phyloP scores from a whole-genome alignment of 2,797 vertebrate genomes.

The Pangasius krempfi region DNA sequence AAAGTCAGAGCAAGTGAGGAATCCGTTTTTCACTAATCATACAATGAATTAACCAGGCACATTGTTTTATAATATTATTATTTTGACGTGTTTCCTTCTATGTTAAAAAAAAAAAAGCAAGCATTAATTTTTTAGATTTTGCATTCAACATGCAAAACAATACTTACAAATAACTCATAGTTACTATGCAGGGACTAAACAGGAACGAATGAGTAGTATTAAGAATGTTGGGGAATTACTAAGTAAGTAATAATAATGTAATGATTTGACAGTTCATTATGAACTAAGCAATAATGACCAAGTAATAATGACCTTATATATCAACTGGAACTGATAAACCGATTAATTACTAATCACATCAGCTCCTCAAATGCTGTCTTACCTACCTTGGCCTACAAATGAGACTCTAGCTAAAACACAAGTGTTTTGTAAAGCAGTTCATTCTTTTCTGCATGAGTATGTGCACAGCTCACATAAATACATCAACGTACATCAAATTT shows the following conservation, averaged over 20 bases:
- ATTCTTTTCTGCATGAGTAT: not conserved
- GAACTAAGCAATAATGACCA: not conserved
- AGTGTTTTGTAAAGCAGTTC: not conserved
- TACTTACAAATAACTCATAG: not conserved
- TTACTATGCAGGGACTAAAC: not conserved
- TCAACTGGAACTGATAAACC: not conserved
- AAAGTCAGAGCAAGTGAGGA: slow-evolving; percentile 74
- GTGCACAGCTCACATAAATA: not conserved
- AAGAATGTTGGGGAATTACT: not conserved
- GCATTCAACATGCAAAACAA: not conserved
- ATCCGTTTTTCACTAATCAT: not conserved
- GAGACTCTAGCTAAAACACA: not conserved
- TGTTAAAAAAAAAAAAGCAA: not conserved
- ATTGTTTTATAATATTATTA: not conserved
- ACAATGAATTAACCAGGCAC: not conserved
- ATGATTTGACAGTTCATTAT: not conserved
- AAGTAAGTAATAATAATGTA: not conserved
- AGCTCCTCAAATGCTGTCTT: too few relatives aligned
- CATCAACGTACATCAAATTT: not conserved
- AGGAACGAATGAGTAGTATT: not conserved
- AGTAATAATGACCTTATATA: not conserved
- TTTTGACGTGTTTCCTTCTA: not conserved
- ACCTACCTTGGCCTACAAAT: not conserved
- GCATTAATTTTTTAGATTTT: not conserved
- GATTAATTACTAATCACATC: not conserved